These are phyloP conservation scores for Hyalella azteca DNA, from an alignment of 2,888 invertebrate genomes.

Conservation along the genomic window DNA sequence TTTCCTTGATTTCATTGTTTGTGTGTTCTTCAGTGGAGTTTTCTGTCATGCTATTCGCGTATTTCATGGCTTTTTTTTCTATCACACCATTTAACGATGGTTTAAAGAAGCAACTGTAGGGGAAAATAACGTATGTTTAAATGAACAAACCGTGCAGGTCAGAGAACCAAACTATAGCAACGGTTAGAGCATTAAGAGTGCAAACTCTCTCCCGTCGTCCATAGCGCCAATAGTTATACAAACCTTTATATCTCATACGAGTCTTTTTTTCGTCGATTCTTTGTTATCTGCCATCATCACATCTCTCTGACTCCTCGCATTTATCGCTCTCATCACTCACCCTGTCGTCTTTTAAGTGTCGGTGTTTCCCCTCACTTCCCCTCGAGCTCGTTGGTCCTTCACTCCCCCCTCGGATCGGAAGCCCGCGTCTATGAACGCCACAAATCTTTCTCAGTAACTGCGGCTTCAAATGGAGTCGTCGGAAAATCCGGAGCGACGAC, in stretches of 20 bases:
- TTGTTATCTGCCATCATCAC: not conserved
- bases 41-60: too few species aligned
- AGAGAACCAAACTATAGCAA: too few species aligned
- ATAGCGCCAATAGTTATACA: too few species aligned
- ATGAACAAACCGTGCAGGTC: too few species aligned
- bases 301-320: not conserved
- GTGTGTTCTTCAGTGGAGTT: too few species aligned
- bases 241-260: not conserved
- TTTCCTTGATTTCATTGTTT: too few species aligned
- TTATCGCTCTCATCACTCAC: not conserved
- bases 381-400: not conserved
- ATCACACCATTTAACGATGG: too few species aligned
- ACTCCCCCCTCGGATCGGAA: not conserved
- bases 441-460: constrained; percentile 8
- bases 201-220: too few species aligned
- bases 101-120: too few species aligned
- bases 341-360: not conserved
- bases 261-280: not conserved
- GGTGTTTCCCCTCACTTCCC: not conserved
- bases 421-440: not conserved
- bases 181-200: too few species aligned
- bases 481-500: not conserved
- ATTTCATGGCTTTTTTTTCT: too few species aligned
- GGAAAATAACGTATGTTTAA: too few species aligned
- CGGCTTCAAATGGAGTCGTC: not conserved